Evolutionary conservation across 2,888 invertebrate genomes (phyloP), one percentile per base, ranked within the genome.

Genomic region (Hirtodrosophila cameraria): DNA sequence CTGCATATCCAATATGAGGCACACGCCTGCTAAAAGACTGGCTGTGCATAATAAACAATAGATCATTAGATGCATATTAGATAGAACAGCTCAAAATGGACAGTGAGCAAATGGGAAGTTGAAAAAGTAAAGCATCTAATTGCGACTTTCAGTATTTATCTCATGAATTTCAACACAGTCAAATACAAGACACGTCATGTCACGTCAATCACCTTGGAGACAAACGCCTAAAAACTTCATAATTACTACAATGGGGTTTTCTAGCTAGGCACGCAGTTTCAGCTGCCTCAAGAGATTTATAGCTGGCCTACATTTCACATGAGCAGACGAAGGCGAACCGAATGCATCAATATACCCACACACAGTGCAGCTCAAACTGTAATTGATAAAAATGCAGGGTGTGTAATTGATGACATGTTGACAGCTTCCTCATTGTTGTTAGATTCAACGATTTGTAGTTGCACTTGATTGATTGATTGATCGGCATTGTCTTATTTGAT

Each of bases 231-330:
- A 50, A 68, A 63, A 60, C 42, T 61, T 41, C 38, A 49, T 30
- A 57, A 64, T 41, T 57, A 57, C 41, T 57, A 57, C 50, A 68
- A 65, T 69, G 33, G 58, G 38, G 48, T 49, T 69, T 66, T 66
- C 59, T 59, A 33, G 33, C 39, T 42, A 46, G 27, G 53, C 20
- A 20, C 18, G 49, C 60, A 41, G 43, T 30, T 28, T 41, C 41
- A 59, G 68, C 59, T 49, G 9, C 33, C 13, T 27, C 18, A 20
- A 35, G 61, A 73, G 81, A 80, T 83, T 79, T 73, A 83, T 61
- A 64, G 33, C 46, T 77, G 74, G 55, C 79, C 77, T 67, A 79
- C 69, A 76, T 83, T 65, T 79, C 25, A 53, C 33, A 49, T 60
- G 46, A 18, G 36, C 33, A 39, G 7, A 20, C 18, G 53, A 54